These are phyloP conservation scores for Drosophila cardini DNA, from an alignment of 1,140 invertebrate genomes.

Conservation along the genomic window DNA sequence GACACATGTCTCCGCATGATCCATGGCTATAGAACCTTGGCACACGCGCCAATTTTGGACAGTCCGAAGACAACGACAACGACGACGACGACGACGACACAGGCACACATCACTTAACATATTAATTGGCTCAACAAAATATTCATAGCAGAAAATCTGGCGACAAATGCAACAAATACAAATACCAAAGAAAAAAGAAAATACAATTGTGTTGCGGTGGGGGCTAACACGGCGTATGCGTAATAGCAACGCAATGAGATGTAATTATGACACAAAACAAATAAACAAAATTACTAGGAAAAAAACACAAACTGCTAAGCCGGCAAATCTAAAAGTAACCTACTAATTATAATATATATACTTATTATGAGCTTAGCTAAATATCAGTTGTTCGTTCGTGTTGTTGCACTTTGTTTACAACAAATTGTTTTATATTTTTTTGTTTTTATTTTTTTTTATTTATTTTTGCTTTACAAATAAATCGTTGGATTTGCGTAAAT, in stretches of 20 bases:
- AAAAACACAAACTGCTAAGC: constrained; percentile 21
- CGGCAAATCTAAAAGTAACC: constrained; percentile 25
- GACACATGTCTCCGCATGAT: constrained; percentile 59
- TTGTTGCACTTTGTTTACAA: constrained; percentile 69
- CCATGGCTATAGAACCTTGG: constrained; percentile 50
- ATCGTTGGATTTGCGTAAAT: constrained; percentile 82
- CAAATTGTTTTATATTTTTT: constrained; percentile 35
- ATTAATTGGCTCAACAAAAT: constrained; percentile 79
- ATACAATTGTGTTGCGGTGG: constrained; percentile 31
- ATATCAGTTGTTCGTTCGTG: constrained; percentile 52
- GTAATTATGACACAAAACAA: constrained; percentile 39
- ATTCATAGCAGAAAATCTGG: constrained; percentile 52
- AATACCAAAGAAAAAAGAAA: constrained; percentile 18
- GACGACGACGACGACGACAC: constrained; percentile 46
- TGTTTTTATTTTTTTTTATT: constrained; percentile 19
- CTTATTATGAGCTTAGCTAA: neutral
- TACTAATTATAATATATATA: constrained; percentile 30
- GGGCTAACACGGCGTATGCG: constrained; percentile 61
- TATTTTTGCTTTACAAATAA: constrained; percentile 66
- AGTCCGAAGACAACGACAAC: constrained; percentile 9
- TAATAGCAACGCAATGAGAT: constrained; percentile 41
- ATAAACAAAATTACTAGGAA: neutral
- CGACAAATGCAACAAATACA: constrained; percentile 5
- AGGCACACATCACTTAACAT: constrained; percentile 69
- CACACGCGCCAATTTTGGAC: constrained; percentile 68